Percentiles rank a stretch among this genome's conserved stretches.
Evolutionary conservation across 2,113 vertebrate species (phyloP).

Genomic region (Oenanthe melanoleuca): DNA sequence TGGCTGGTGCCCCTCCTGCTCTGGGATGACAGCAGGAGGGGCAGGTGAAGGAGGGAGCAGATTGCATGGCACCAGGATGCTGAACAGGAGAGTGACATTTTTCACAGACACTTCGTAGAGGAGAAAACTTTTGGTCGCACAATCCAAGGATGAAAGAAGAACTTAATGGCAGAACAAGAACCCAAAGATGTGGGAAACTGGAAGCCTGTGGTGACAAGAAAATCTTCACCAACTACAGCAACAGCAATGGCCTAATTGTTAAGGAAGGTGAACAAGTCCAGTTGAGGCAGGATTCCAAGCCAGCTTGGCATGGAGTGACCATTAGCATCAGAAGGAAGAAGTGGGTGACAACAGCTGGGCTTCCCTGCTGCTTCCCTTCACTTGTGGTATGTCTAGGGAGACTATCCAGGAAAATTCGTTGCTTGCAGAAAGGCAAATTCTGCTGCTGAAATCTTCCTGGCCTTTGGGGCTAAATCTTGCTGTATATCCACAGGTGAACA

Average conservation of each 20-base stretch:
- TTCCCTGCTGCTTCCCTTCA: neutral
- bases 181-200: neutral
- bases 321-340: neutral
- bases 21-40: neutral
- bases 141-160: neutral
- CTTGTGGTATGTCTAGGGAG: neutral
- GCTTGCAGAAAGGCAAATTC: neutral
- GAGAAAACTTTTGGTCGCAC: neutral
- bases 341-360: neutral
- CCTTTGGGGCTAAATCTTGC: neutral
- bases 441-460: neutral
- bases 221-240: neutral
- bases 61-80: neutral
- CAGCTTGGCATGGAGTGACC: neutral
- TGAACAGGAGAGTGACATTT: neutral
- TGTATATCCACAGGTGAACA: neutral
- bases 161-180: neutral
- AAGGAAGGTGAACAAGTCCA: neutral
- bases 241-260: neutral
- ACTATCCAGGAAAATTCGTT: neutral
- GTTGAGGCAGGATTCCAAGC: rapidly evolving
- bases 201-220: neutral
- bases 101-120: neutral
- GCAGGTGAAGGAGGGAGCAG: neutral
- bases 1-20: neutral